Evolutionary conservation across 2,113 vertebrate genomes (phyloP), one percentile per base, ranked within the genome.

Genomic region (Syrrhaptes paradoxus): DNA sequence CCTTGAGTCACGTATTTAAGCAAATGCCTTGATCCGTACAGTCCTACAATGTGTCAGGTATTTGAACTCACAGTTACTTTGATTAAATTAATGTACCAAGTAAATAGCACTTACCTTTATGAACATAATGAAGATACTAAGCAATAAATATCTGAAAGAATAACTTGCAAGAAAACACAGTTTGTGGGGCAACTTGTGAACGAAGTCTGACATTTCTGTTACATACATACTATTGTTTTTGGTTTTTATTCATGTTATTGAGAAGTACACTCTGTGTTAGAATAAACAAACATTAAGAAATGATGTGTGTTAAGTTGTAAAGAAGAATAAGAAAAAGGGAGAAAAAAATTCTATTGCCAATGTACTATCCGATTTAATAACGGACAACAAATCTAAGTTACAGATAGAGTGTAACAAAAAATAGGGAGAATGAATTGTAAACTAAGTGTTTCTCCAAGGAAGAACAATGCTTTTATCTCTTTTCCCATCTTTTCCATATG

Each of bases 41-140:
- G 83, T 32, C 49, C 68, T 58, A 4, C 46, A 22, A 38, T 55
- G n/a, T 1, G 4, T 71, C 54, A 83, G 79, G 59, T n/a, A 34
- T 89, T 92, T 83, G 51, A 94, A 43, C 20, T 90, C 85, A 80
- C 10, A 63, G 43, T 34, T 76, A 63, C 46, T 85, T 72, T 46
- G 81, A 67, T 78, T 77, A 74, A 93, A 94, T 91, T 88, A 93
- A 80, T 71, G 78, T 26, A 63, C 38, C 36, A 54, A 18, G 65
- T 86, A 95, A 92, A 94, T 81, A 45, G n/a, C 83, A 75, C 38
- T 72, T 73, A 65, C 45, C 9, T 89, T 87, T 62, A 83, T 80
- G 25, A 88, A 49, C 36, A 52, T 57, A 75, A 82, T 28, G 19
- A 87, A 90, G 36, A 62, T 6, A 82, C 2, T 38, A 68, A 80